Evolutionary conservation across 2,797 vertebrate genomes (phyloP).

Genomic region (Aulostomus chinensis): DNA sequence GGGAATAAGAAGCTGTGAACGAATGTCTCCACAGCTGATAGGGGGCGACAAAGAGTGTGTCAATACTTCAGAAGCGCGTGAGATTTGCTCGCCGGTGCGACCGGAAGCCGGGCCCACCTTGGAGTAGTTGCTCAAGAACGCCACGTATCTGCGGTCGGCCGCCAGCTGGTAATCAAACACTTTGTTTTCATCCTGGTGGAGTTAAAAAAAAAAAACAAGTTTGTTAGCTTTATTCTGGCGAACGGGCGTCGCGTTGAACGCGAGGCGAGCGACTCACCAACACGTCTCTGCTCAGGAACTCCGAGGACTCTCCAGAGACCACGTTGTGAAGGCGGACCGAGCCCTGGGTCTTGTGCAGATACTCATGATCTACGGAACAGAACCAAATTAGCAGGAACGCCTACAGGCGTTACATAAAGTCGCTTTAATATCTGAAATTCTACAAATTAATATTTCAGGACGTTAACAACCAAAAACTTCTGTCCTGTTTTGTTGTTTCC

Average conservation of each 20-base stretch:
- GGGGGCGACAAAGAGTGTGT: too few relatives aligned
- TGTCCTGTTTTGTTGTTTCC: too few relatives aligned
- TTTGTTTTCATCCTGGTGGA: constrained; percentile 75
- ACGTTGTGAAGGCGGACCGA: constrained; percentile 81
- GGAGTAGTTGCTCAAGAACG: constrained; percentile 89
- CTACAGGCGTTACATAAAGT: too few relatives aligned
- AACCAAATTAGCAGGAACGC: not conserved
- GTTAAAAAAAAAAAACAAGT: constrained; percentile 10
- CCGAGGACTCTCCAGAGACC: constrained; percentile 41
- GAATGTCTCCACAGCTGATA: constrained; percentile 92
- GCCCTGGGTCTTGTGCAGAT: constrained; percentile 78
- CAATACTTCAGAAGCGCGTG: too few relatives aligned
- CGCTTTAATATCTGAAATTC: too few relatives aligned
- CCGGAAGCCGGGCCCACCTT: constrained; percentile 79
- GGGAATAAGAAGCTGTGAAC: constrained; percentile 87
- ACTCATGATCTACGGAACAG: constrained; percentile 84
- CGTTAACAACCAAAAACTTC: too few relatives aligned
- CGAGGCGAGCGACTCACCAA: constrained; percentile 78
- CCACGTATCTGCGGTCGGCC: constrained; percentile 84
- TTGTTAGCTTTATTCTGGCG: not conserved
- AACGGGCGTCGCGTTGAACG: too few relatives aligned
- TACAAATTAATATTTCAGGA: too few relatives aligned
- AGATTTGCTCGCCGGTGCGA: too few relatives aligned
- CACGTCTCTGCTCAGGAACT: constrained; percentile 77
- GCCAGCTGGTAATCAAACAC: constrained; percentile 88